phyloP scores from a whole-genome alignment of 2,888 invertebrate genomes.

The Nomada flava region DNA sequence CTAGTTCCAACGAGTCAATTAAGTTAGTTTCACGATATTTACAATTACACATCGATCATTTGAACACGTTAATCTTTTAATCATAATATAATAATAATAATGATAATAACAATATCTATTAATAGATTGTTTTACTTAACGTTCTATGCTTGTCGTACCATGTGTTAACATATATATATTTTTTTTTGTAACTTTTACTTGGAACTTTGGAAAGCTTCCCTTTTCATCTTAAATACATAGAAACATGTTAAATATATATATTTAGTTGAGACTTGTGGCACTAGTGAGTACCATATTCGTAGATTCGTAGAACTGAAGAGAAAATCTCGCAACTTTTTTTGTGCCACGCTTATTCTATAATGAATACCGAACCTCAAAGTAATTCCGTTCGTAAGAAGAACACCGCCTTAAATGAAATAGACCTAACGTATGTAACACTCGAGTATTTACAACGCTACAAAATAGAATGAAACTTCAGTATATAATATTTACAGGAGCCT shows the following conservation, averaged over 20 bases:
- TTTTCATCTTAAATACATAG: too few relatives aligned
- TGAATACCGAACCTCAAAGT: neutral
- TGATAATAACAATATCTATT: constrained; percentile 14
- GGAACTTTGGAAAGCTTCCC: too few relatives aligned
- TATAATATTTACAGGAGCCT: constrained; percentile 19
- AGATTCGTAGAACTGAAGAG: too few relatives aligned
- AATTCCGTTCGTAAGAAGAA: neutral
- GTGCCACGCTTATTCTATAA: neutral
- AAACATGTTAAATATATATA: too few relatives aligned
- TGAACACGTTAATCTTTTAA: neutral
- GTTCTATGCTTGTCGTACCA: neutral
- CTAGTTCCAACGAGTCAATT: neutral
- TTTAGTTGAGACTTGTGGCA: too few relatives aligned
- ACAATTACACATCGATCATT: constrained; percentile 18
- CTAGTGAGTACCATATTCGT: too few relatives aligned
- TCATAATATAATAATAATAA: neutral
- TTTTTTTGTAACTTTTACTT: too few relatives aligned
- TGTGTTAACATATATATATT: neutral
- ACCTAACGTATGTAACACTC: neutral
- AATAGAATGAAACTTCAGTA: constrained; percentile 16
- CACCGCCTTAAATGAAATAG: neutral
- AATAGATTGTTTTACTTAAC: neutral
- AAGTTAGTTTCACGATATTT: constrained; percentile 24
- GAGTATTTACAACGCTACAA: constrained; percentile 27
- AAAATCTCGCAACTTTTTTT: too few relatives aligned